Evolutionary conservation across 2,113 vertebrate species (phyloP).

Genomic region (Syngnathoides biaculeatus): DNA sequence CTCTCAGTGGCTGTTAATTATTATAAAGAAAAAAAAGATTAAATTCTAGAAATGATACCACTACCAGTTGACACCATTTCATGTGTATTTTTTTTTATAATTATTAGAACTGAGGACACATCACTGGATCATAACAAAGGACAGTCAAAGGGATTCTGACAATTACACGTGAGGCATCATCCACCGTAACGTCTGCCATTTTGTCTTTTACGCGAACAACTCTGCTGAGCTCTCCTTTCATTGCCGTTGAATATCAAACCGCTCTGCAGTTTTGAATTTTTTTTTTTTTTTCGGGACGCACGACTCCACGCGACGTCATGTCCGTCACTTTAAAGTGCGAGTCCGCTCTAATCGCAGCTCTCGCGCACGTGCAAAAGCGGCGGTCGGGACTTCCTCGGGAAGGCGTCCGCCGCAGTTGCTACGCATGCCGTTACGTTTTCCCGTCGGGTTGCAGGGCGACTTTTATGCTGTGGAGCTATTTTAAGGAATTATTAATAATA

Average conservation of each 20-base stretch:
- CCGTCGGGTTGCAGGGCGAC: not conserved
- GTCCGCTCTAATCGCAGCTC: conserved; percentile 32
- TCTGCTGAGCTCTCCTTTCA: conserved; percentile 1
- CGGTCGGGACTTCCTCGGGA: conserved; percentile 35
- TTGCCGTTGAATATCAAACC: not conserved
- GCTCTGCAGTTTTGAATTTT: conserved; percentile 9
- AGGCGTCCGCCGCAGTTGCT: conserved; percentile 14
- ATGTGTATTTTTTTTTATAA: conserved; percentile 28
- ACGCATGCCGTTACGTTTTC: conserved; percentile 13
- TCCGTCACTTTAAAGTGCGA: conserved; percentile 55
- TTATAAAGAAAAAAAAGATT: not conserved
- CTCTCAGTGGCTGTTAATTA: not conserved
- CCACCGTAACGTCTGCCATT: conserved; percentile 14
- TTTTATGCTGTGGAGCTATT: not conserved
- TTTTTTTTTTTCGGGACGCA: not conserved
- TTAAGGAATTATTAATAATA: too few relatives aligned
- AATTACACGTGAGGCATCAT: conserved; percentile 17
- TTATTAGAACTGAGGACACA: conserved; percentile 46
- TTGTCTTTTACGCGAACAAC: not conserved
- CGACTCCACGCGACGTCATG: not conserved
- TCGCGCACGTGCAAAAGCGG: conserved; percentile 58
- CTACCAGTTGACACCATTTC: not conserved
- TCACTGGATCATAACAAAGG: conserved; percentile 22
- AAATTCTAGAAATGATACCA: not conserved
- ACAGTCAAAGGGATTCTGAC: conserved; percentile 22